Base-by-base conservation (phyloP, 2,113 vertebrate genomes). In the Butorides virescens region DNA sequence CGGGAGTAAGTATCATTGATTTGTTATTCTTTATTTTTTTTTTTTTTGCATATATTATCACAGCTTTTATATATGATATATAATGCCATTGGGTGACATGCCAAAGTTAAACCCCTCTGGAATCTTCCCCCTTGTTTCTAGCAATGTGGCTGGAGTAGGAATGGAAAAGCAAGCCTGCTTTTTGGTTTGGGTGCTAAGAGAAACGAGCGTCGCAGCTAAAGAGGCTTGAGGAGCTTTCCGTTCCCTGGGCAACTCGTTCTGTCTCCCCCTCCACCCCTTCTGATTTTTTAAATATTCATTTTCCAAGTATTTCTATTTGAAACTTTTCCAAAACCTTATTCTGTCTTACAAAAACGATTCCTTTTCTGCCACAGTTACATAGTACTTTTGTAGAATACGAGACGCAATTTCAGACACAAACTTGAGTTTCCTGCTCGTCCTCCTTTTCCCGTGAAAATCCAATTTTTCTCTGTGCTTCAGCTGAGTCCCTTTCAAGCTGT, bases 1-100 rank as follows among this genome's bases (percentile, higher is more conserved):
- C 99, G 23, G 99, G 99, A 97, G 99, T 99, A 92, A 99, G 99
- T 98, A 82, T 47, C 85, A 25, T 36, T 50, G 42, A 4, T 62
- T 68, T 65, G 29, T 63, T 83, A 9, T 18, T 78, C 4, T 42
- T 37, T 11, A 22, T 63, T 7, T 21, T 49, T 15, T 56, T 44
- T 19, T 42, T 10, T 52, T 65, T 27, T 44, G 32, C 49, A 27
- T 80, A 0, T 52, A 78, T 74, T 66, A 3, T 72, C 39, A 75
- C 77, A 89, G 20, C 56, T 95, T 66, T 61, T 86, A n/a, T 15
- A 32, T 84, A 1, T 36, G 27, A 62, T 81, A 59, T 37, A 27
- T 46, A 23, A 1, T 70, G 81, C 47, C 21, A 1, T 58, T 62
- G 59, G 73, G 86, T 71, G 65, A 49, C 5, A 4, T 58, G 56